Evolutionary conservation across 2,113 vertebrate genomes (phyloP).

Genomic region (Psammodynastes pulverulentus): DNA sequence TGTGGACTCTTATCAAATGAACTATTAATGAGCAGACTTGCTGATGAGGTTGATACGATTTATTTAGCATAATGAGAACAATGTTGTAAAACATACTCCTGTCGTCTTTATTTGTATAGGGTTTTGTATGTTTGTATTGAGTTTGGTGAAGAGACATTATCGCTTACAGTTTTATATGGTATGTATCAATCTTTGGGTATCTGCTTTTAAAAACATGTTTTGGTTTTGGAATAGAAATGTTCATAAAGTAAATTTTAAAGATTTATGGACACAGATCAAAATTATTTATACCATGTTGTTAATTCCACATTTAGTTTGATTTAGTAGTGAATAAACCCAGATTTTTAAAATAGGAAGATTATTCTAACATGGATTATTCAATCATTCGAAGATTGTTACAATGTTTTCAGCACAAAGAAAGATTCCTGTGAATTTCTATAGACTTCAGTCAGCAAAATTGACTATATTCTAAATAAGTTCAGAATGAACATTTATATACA

Average conservation of each 20-base stretch:
- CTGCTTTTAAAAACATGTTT: slow-evolving; percentile 16
- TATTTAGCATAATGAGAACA: not conserved
- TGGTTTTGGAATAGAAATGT: not conserved
- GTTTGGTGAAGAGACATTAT: slow-evolving; percentile 99
- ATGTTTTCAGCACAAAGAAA: not conserved
- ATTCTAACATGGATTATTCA: not conserved
- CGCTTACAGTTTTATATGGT: slow-evolving; percentile 99
- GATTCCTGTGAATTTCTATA: not conserved
- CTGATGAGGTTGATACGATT: not conserved
- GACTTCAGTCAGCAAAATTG: not conserved
- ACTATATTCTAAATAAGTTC: not conserved
- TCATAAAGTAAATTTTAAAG: slow-evolving; percentile 1
- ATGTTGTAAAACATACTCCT: slow-evolving; percentile 37
- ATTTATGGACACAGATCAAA: not conserved
- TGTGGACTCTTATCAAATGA: not conserved
- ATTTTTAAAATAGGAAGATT: not conserved
- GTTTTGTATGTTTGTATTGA: slow-evolving; percentile 99
- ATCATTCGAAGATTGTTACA: not conserved
- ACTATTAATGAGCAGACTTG: not conserved
- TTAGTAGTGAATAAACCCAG: not conserved
- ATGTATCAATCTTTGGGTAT: slow-evolving; percentile 77
- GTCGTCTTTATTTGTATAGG: slow-evolving; percentile 77
- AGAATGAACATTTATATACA: not conserved
- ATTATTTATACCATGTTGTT: not conserved
- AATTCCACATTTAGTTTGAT: not conserved